These are phyloP conservation scores for Halcyon leucocephala DNA, from an alignment of 2,797 vertebrate species.

Conservation along the genomic window DNA sequence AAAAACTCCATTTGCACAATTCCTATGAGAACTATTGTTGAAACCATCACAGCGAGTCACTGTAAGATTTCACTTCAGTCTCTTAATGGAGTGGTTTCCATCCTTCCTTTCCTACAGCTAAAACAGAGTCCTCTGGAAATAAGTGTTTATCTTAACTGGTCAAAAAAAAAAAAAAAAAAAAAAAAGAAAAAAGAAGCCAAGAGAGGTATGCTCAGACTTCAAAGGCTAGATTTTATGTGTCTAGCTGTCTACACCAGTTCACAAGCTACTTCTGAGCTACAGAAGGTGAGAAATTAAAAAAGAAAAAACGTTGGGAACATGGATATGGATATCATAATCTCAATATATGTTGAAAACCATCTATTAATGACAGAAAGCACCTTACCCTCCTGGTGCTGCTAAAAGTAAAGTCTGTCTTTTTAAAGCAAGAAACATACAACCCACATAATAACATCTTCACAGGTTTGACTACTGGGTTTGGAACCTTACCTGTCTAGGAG, in stretches of 20 bases:
- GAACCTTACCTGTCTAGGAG: not conserved
- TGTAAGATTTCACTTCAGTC: not conserved
- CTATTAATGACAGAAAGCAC: not conserved
- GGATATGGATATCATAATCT: not conserved
- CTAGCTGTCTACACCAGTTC: not conserved
- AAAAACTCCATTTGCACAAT: not conserved
- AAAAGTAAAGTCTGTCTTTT: not conserved
- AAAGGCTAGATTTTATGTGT: not conserved
- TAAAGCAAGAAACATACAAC: not conserved
- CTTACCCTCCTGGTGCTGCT: not conserved
- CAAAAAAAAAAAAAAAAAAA: not conserved
- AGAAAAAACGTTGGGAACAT: not conserved
- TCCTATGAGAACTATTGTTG: not conserved
- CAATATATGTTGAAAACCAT: not conserved
- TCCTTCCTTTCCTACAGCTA: not conserved
- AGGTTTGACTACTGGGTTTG: not conserved
- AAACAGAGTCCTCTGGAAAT: not conserved
- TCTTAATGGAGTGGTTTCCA: not conserved
- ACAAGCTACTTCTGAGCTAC: not conserved
- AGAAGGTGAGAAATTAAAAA: not conserved
- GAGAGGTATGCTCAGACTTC: not conserved
- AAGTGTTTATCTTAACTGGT: not conserved
- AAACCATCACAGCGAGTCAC: not conserved
- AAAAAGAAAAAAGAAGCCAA: not conserved
- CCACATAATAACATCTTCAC: not conserved